Conservation (phyloP, 92 coral and sea anemone species). For the Anthopleura xanthogrammica region DNA sequence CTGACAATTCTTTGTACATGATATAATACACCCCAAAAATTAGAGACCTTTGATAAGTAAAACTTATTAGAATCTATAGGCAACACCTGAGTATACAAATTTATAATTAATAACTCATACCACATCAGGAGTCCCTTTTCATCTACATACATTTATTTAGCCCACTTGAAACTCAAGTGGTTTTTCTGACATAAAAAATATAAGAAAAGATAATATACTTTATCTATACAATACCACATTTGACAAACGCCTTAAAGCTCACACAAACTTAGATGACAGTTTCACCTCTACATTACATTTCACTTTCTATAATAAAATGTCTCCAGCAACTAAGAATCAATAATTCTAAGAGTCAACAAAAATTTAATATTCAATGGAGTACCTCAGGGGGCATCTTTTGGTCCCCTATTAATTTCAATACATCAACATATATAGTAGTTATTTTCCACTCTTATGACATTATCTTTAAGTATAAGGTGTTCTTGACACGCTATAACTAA, state of each 20-base stretch:
- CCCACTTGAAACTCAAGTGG: slow-evolving; percentile 17
- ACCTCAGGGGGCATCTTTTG: background rate
- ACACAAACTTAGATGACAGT: slow-evolving; percentile 10
- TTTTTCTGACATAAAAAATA: slow-evolving; percentile 36
- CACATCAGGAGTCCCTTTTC: background rate
- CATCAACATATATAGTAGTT: background rate
- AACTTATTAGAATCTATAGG: background rate
- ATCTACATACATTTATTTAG: slow-evolving; percentile 35
- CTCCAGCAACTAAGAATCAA: slow-evolving; percentile 1
- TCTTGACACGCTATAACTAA: background rate
- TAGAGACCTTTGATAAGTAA: background rate
- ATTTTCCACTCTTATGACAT: background rate
- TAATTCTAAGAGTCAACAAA: background rate
- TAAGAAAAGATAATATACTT: slow-evolving; percentile 27
- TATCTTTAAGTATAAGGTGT: slow-evolving; percentile 2
- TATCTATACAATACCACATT: slow-evolving; percentile 14
- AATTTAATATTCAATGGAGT: background rate
- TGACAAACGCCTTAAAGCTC: slow-evolving; percentile 24
- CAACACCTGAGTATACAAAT: background rate
- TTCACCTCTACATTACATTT: slow-evolving; percentile 6
- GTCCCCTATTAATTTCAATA: background rate
- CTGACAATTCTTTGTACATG: too few species aligned
- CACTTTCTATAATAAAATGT: slow-evolving; percentile 6
- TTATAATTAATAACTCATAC: background rate
- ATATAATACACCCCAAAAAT: too few species aligned